Conservation (phyloP, 2,797 vertebrate species). For the Loris lydekkerianus region DNA sequence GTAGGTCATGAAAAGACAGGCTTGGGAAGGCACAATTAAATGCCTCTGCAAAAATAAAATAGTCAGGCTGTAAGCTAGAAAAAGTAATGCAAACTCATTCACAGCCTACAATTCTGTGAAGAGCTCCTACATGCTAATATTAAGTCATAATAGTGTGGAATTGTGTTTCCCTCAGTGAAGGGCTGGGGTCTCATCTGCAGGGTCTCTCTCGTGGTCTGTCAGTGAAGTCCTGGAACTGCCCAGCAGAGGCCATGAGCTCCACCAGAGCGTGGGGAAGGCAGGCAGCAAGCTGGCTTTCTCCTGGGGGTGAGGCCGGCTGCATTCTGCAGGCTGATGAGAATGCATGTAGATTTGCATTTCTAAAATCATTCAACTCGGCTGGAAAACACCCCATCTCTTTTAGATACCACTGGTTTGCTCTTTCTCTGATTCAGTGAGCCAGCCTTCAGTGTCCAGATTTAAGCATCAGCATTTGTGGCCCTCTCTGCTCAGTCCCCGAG, state of each 20-base stretch:
- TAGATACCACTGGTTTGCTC: not conserved
- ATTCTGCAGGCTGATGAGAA: not conserved
- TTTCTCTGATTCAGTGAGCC: not conserved
- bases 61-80: not conserved
- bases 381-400: not conserved
- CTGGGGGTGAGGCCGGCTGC: not conserved
- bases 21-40: not conserved
- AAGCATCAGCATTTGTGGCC: not conserved
- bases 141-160: no score
- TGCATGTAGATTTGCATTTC: not conserved
- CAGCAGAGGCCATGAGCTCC: accelerated
- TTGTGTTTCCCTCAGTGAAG: no score
- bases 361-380: not conserved
- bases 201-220: accelerated
- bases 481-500: not conserved
- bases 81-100: not conserved
- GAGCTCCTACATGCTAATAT: no score
- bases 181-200: not conserved
- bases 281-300: not conserved
- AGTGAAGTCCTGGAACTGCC: not conserved
- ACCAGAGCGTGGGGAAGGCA: not conserved
- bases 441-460: not conserved
- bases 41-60: not conserved
- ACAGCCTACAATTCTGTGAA: not conserved
- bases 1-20: not conserved